These are phyloP conservation scores for Phrynocephalus vlangalii DNA, from an alignment of 2,797 vertebrate genomes.

Conservation along the genomic window DNA sequence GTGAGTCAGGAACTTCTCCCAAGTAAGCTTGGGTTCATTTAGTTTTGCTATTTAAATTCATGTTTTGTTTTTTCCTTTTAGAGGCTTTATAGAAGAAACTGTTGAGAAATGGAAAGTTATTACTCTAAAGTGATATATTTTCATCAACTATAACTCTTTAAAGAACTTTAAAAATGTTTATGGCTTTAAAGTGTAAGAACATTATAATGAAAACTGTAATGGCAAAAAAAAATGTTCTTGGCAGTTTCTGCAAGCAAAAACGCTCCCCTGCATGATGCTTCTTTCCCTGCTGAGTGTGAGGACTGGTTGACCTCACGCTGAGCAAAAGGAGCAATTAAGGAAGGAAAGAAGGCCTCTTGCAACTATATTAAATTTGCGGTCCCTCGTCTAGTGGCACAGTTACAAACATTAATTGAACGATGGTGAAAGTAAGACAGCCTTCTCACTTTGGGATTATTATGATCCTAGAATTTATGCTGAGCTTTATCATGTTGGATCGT, in stretches of 20 bases:
- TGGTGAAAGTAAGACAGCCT: too few relatives aligned
- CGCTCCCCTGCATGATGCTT: conserved; percentile 19
- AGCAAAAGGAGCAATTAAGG: background rate
- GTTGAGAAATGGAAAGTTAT: background rate
- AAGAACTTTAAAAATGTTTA: conserved; percentile 5
- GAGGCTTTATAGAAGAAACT: background rate
- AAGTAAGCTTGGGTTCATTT: background rate
- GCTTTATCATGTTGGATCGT: too few relatives aligned
- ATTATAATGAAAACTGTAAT: conserved; percentile 7
- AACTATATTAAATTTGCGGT: background rate
- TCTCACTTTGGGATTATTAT: too few relatives aligned
- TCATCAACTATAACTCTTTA: background rate
- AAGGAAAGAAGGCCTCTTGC: conserved; percentile 45
- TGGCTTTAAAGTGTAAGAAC: background rate
- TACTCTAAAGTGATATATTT: background rate
- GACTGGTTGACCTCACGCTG: background rate
- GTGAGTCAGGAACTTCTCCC: background rate
- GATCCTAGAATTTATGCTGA: too few relatives aligned
- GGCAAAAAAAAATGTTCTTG: conserved; percentile 28
- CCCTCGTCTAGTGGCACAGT: background rate
- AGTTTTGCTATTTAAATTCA: background rate
- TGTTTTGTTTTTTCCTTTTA: background rate
- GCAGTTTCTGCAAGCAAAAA: conserved; percentile 12
- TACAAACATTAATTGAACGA: too few relatives aligned
- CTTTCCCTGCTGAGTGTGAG: conserved; percentile 14